Evolutionary conservation across 2,797 vertebrate genomes (phyloP).

Genomic region (Gallinago nigripennis): DNA sequence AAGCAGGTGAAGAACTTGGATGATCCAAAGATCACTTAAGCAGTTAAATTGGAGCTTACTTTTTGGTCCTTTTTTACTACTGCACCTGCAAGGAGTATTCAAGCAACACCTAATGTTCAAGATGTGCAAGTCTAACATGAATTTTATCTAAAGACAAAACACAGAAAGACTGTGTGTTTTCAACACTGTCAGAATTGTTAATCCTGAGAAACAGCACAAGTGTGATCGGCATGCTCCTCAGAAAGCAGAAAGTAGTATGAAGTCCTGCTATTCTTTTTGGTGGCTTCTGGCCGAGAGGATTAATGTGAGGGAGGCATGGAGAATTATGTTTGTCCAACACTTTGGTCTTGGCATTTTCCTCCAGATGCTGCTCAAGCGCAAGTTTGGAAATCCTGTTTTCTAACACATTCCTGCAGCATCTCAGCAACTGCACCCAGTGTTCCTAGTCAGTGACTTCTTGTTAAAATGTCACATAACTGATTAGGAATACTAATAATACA

Average conservation of each 20-base stretch:
- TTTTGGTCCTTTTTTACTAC: background rate
- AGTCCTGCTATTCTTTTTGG: background rate
- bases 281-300: background rate
- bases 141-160: background rate
- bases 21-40: background rate
- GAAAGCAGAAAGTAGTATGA: background rate
- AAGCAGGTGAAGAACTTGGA: background rate
- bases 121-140: accelerated
- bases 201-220: background rate
- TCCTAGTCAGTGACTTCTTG: background rate
- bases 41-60: background rate
- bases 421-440: background rate
- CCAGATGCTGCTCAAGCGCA: background rate
- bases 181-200: background rate
- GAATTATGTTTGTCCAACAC: background rate
- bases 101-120: background rate
- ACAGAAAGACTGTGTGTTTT: background rate
- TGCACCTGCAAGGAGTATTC: background rate
- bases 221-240: background rate
- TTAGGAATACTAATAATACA: background rate
- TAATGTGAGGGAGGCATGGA: background rate
- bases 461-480: background rate
- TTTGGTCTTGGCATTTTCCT: background rate
- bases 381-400: background rate
- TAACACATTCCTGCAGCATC: background rate